These are phyloP conservation scores for Heptranchias perlo DNA, from an alignment of 2,113 vertebrate genomes.

Conservation along the genomic window DNA sequence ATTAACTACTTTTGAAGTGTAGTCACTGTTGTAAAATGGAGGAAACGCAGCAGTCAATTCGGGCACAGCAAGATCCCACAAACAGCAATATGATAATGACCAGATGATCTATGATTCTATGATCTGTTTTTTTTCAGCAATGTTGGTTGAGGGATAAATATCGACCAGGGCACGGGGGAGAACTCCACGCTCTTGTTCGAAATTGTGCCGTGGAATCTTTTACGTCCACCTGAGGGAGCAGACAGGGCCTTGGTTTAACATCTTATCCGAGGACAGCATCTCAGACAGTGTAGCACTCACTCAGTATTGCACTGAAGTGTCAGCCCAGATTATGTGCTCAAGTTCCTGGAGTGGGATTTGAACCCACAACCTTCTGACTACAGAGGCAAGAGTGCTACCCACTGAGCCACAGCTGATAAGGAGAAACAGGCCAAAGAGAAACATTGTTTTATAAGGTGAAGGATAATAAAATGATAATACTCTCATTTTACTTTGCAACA, in stretches of 20 bases:
- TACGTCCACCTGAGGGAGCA: no score
- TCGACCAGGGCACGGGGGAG: no score
- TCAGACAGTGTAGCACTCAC: neutral
- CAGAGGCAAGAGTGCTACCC: neutral
- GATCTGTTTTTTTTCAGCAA: neutral
- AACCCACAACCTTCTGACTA: neutral
- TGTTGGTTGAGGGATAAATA: no score
- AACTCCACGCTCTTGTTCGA: neutral
- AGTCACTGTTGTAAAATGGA: no score
- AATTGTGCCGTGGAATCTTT: no score
- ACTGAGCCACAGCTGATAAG: neutral
- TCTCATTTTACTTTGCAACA: neutral
- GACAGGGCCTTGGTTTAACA: no score
- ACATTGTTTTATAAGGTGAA: neutral
- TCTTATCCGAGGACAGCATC: neutral
- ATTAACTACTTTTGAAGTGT: no score
- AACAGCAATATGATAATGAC: no score
- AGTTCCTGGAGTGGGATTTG: neutral
- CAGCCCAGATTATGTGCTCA: neutral
- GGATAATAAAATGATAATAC: neutral
- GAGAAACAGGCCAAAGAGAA: neutral
- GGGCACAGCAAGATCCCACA: no score
- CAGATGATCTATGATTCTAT: no score
- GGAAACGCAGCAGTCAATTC: no score
- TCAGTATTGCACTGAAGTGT: neutral